These are phyloP conservation scores for Aplodontia rufa DNA, from an alignment of 2,113 vertebrate genomes.

Conservation along the genomic window DNA sequence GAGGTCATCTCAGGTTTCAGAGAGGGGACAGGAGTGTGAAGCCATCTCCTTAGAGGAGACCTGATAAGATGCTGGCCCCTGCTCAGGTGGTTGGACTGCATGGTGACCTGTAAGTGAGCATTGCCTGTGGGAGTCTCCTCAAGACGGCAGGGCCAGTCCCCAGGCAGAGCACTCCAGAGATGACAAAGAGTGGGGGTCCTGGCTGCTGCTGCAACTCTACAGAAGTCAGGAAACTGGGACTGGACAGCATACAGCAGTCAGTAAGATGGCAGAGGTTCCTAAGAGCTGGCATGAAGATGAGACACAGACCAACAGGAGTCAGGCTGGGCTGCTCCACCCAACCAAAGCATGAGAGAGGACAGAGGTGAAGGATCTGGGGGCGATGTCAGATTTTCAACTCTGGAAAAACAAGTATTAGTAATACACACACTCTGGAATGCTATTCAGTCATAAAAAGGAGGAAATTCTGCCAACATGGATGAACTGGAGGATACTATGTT, in stretches of 20 bases:
- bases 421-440: not conserved
- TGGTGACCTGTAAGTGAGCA: not conserved
- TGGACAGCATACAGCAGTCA: not conserved
- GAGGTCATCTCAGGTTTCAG: not conserved
- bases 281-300: rapidly evolving
- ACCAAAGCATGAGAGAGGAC: not conserved
- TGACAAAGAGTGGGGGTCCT: no score
- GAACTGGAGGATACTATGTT: not conserved
- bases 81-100: not conserved
- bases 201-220: not conserved
- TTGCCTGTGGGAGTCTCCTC: not conserved
- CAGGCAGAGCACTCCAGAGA: not conserved
- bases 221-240: not conserved
- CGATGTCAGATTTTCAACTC: not conserved
- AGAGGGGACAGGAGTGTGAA: not conserved
- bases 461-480: not conserved
- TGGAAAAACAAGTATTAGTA: not conserved
- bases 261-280: not conserved
- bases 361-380: not conserved
- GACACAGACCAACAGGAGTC: not conserved
- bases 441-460: not conserved
- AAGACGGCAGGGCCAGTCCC: not conserved
- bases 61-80: not conserved
- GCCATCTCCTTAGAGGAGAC: not conserved
- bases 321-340: not conserved